These are phyloP conservation scores for Orthosia cruda DNA, from an alignment of 2,888 invertebrate genomes.

Conservation along the genomic window DNA sequence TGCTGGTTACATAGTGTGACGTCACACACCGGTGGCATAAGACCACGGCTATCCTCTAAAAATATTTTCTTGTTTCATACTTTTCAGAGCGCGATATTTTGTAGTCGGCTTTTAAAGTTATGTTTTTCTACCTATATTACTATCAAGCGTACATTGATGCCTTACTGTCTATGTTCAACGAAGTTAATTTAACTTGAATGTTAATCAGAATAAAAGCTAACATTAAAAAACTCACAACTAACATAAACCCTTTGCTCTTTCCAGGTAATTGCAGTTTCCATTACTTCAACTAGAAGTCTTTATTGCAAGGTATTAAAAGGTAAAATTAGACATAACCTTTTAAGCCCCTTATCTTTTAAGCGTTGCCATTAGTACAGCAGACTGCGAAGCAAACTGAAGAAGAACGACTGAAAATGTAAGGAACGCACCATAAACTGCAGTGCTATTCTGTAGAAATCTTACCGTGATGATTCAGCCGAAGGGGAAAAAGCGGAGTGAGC, in stretches of 20 bases:
- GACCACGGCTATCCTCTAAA: no score
- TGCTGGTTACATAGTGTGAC: no score
- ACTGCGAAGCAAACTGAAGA: neutral
- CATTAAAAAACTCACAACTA: conserved; percentile 11
- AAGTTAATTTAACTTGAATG: neutral
- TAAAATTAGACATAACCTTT: conserved; percentile 11
- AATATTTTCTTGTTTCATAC: no score
- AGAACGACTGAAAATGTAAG: neutral
- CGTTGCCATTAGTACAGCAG: neutral
- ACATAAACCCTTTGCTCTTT: conserved; percentile 37
- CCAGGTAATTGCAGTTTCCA: conserved; percentile 49
- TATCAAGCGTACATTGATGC: no score
- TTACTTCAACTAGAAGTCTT: conserved; percentile 19
- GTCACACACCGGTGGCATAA: no score
- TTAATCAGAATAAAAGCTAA: conserved; percentile 12
- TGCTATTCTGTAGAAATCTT: no score
- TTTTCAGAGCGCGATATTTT: no score
- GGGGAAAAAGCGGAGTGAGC: no score
- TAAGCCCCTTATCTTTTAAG: neutral
- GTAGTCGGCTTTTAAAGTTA: no score
- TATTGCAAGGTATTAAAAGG: conserved; percentile 33
- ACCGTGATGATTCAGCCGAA: no score
- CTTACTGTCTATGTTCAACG: neutral
- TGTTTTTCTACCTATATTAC: no score
- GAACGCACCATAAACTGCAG: no score